These are phyloP conservation scores for Lasioglossum baleicum DNA, from an alignment of 1,140 invertebrate genomes.

Conservation along the genomic window DNA sequence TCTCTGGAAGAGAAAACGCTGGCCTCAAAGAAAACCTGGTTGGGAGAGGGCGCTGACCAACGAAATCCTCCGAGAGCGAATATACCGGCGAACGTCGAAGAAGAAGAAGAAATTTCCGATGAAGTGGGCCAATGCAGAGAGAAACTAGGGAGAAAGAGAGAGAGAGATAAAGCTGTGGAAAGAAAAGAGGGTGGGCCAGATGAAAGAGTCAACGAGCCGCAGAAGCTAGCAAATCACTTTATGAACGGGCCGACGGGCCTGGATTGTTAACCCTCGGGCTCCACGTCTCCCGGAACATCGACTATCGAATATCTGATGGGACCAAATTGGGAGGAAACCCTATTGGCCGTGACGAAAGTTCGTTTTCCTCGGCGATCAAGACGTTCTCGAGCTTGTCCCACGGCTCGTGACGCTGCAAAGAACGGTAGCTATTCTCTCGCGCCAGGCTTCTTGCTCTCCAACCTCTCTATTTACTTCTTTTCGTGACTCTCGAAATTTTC, in stretches of 20 bases:
- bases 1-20: conserved; percentile 50
- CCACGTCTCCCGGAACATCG: conserved; percentile 40
- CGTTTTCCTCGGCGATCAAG: neutral
- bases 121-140: neutral
- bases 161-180: conserved; percentile 2
- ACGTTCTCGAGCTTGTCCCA: neutral
- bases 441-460: neutral
- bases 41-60: conserved; percentile 15
- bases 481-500: neutral
- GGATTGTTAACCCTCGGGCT: conserved; percentile 61
- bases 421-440: neutral
- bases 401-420: neutral
- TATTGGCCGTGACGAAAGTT: conserved; percentile 55
- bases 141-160: neutral
- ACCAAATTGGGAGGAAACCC: conserved; percentile 62
- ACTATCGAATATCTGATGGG: conserved; percentile 56
- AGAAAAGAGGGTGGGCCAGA: neutral
- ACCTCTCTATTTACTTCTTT: neutral
- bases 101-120: conserved; percentile 13
- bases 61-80: conserved; percentile 10
- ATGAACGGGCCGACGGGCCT: conserved; percentile 62
- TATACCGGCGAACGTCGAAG: conserved; percentile 10
- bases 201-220: conserved; percentile 48
- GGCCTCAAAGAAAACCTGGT: conserved; percentile 45
- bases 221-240: conserved; percentile 69